These are phyloP conservation scores for Macrotis lagotis DNA, from an alignment of 2,113 vertebrate genomes.

Conservation along the genomic window DNA sequence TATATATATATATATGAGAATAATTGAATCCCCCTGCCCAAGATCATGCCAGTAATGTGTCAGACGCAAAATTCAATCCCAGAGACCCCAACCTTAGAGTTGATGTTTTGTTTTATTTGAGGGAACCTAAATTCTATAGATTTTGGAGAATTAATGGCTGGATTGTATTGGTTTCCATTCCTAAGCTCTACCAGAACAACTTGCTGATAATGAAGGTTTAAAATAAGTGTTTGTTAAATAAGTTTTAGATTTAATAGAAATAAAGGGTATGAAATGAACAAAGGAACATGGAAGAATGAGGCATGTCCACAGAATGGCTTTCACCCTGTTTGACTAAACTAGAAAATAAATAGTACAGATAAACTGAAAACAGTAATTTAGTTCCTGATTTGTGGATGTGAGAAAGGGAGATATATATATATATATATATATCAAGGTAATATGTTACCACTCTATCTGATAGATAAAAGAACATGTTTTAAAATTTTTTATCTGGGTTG, in stretches of 20 bases:
- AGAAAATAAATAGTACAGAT: neutral
- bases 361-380: neutral
- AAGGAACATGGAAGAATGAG: neutral
- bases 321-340: neutral
- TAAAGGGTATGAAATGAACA: neutral
- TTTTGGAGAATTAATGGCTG: neutral
- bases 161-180: neutral
- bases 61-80: neutral
- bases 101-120: neutral
- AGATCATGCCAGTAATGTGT: neutral
- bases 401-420: neutral
- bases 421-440: neutral
- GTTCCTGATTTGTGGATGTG: neutral
- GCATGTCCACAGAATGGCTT: neutral
- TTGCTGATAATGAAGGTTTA: neutral
- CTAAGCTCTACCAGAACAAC: too few species aligned
- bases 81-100: neutral
- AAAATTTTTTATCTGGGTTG: neutral
- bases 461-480: neutral
- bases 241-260: neutral
- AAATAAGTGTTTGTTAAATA: neutral
- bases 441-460: neutral
- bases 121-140: neutral
- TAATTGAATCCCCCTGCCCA: too few species aligned
- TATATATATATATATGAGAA: too few species aligned